phyloP scores from a whole-genome alignment of 2,888 invertebrate species.

The Ceraclea dissimilis region DNA sequence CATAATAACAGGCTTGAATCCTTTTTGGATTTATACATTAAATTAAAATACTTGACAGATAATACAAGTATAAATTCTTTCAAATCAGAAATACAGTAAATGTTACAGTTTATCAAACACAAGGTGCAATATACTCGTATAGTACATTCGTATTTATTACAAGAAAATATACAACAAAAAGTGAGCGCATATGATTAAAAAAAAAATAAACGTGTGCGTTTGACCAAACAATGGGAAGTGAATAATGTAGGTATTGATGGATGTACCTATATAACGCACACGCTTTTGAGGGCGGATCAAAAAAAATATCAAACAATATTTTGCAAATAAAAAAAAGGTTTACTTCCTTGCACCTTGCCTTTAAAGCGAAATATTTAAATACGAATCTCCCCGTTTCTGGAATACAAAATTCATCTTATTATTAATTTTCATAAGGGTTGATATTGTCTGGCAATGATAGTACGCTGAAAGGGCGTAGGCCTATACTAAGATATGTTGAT shows the following conservation, averaged over 20 bases:
- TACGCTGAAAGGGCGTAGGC: too few species aligned
- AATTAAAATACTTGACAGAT: too few species aligned
- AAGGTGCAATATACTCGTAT: neutral
- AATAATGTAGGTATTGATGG: neutral
- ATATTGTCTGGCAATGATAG: neutral
- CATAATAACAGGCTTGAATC: too few species aligned
- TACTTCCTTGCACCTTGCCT: constrained; percentile 26
- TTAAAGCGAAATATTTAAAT: neutral
- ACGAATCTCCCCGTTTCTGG: neutral
- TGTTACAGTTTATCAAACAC: neutral
- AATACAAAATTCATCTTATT: neutral
- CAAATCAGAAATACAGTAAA: neutral
- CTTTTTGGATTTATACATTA: too few species aligned
- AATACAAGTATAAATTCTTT: too few species aligned
- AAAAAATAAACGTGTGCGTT: neutral
- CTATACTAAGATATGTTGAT: neutral
- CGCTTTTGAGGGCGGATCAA: constrained; percentile 2
- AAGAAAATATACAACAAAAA: neutral
- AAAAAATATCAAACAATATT: constrained; percentile 21
- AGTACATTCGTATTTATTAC: neutral
- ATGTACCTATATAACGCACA: neutral
- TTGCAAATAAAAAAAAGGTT: constrained; percentile 21
- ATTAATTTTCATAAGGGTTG: neutral
- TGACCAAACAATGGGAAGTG: neutral
- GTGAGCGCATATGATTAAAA: too few species aligned